Conservation (phyloP, 2,113 vertebrate genomes). For the Corydoras sp. region DNA sequence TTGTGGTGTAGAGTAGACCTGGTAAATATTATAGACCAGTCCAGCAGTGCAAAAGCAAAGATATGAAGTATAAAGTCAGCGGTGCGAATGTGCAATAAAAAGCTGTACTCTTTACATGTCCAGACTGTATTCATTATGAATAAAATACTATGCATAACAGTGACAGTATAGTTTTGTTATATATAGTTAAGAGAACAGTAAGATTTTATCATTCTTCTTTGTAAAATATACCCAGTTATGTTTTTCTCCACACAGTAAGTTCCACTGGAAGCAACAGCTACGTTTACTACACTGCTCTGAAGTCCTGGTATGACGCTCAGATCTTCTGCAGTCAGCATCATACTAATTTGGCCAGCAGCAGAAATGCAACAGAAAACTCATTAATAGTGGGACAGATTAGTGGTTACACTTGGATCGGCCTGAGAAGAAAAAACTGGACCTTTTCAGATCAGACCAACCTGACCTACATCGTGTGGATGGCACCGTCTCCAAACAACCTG, state of each 20-base stretch:
- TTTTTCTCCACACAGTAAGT: slow-evolving; percentile 2
- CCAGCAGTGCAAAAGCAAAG: too few relatives aligned
- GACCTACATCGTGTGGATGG: background rate
- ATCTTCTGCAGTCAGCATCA: slow-evolving; percentile 1
- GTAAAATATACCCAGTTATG: too few relatives aligned
- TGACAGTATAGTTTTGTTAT: too few relatives aligned
- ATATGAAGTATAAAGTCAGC: too few relatives aligned
- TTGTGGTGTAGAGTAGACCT: too few relatives aligned
- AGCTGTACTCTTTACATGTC: too few relatives aligned
- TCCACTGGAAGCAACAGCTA: background rate
- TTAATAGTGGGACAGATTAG: background rate
- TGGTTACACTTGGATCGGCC: slow-evolving; percentile 6
- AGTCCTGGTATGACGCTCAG: slow-evolving; percentile 3
- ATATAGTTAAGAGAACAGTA: too few relatives aligned
- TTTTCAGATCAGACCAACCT: slow-evolving; percentile 19
- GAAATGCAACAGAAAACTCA: background rate
- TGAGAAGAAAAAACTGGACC: slow-evolving; percentile 11
- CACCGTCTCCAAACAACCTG: background rate
- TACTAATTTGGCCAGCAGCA: slow-evolving; percentile 13
- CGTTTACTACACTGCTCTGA: background rate
- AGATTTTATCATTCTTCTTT: too few relatives aligned
- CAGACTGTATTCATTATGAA: background rate
- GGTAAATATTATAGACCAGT: too few relatives aligned
- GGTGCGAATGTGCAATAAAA: too few relatives aligned
- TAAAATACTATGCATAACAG: too few relatives aligned